These are phyloP conservation scores for Craterocephalus amniculus DNA, from an alignment of 2,797 vertebrate genomes.

Conservation along the genomic window DNA sequence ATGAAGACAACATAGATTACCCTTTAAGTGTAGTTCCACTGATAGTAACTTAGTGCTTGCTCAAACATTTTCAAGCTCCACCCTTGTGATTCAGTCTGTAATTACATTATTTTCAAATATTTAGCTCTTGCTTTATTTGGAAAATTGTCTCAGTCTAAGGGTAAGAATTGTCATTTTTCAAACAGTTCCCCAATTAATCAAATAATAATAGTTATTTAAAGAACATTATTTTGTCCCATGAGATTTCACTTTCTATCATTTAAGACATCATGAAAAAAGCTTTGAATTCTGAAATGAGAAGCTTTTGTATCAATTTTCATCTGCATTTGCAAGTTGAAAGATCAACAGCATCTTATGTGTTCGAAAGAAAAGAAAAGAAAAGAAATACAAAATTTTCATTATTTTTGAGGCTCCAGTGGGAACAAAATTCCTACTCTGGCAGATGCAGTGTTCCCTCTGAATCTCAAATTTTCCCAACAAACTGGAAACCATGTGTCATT, in stretches of 20 bases:
- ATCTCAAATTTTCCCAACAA: slow-evolving; percentile 15
- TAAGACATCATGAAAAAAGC: neutral
- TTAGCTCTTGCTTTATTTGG: neutral
- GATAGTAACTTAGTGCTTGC: no score
- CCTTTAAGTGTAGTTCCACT: no score
- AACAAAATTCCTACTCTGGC: slow-evolving; percentile 8
- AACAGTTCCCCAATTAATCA: neutral
- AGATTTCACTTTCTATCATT: neutral
- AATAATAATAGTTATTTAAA: neutral
- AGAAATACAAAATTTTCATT: slow-evolving; percentile 4
- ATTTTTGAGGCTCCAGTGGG: neutral
- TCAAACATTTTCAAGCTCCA: no score
- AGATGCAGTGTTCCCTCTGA: slow-evolving; percentile 13
- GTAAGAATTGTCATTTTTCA: neutral
- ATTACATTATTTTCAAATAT: neutral
- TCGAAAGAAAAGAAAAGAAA: neutral
- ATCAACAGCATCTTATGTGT: neutral
- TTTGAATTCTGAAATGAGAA: neutral
- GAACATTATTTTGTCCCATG: neutral
- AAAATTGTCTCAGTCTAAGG: neutral
- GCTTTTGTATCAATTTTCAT: neutral
- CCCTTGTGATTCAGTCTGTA: neutral
- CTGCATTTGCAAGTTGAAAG: neutral
- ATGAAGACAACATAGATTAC: no score
- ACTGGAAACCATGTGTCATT: slow-evolving; percentile 30